phyloP scores from a whole-genome alignment of 2,113 vertebrate species.

The Leucoraja erinaceus region DNA sequence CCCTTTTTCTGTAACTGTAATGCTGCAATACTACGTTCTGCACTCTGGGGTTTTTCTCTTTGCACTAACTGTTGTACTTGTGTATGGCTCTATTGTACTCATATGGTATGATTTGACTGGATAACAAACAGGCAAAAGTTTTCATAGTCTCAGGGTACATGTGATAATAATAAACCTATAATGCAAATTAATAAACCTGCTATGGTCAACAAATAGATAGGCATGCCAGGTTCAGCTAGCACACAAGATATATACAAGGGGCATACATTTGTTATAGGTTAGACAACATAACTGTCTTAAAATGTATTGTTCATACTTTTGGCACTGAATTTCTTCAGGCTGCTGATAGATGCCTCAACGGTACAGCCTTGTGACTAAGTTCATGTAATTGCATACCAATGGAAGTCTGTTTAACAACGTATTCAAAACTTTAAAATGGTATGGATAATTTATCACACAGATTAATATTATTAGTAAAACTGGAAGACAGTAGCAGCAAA shows the following conservation, averaged over 20 bases:
- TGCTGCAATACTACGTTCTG: too few relatives aligned
- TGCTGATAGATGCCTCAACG: not conserved
- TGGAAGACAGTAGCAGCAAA: not conserved
- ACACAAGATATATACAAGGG: not conserved
- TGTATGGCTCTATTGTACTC: too few relatives aligned
- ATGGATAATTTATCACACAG: not conserved
- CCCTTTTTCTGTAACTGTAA: too few relatives aligned
- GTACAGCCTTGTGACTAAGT: not conserved
- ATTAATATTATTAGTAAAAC: not conserved
- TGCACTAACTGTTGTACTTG: too few relatives aligned
- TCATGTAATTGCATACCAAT: not conserved
- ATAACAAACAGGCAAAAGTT: too few relatives aligned
- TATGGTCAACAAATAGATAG: not conserved
- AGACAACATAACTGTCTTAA: not conserved
- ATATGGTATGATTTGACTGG: too few relatives aligned
- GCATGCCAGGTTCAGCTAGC: not conserved
- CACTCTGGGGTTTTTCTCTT: too few relatives aligned
- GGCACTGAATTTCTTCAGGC: not conserved
- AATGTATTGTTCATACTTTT: not conserved
- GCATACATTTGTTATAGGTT: not conserved
- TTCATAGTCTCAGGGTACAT: too few relatives aligned
- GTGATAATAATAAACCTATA: too few relatives aligned
- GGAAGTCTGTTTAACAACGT: not conserved
- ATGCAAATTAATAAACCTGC: not conserved
- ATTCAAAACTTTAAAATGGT: not conserved